Conservation (phyloP, 2,888 invertebrate genomes). For the Dasysyrphus tricinctus region DNA sequence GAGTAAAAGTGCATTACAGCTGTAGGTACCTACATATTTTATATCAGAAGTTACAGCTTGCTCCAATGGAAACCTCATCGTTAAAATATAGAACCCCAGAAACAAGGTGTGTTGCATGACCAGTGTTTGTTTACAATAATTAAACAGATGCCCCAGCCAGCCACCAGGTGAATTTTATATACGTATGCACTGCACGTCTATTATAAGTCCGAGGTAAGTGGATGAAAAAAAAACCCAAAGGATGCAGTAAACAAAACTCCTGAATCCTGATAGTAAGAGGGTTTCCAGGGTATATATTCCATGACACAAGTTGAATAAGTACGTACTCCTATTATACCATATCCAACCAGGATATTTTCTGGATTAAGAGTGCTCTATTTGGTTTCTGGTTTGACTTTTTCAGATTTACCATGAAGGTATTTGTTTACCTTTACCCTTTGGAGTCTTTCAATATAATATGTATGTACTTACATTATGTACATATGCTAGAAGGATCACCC, state of each 20-base stretch:
- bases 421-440: slow-evolving; percentile 6
- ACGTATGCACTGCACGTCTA: slow-evolving; percentile 21
- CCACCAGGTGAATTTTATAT: neutral
- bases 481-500: neutral
- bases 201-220: neutral
- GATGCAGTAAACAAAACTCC: neutral
- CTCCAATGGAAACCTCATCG: slow-evolving; percentile 51
- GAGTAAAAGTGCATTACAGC: slow-evolving; percentile 6
- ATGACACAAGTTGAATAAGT: slow-evolving; percentile 4
- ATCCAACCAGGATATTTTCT: slow-evolving; percentile 10
- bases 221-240: neutral
- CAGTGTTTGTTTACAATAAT: slow-evolving; percentile 66
- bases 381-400: slow-evolving; percentile 33
- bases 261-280: neutral
- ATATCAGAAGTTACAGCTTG: neutral
- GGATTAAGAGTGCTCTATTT: slow-evolving; percentile 38
- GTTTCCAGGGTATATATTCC: neutral
- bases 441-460: slow-evolving; percentile 6
- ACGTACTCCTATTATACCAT: neutral
- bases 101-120: slow-evolving; percentile 62
- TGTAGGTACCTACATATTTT: neutral
- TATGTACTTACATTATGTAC: too few relatives aligned
- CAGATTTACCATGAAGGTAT: slow-evolving; percentile 17
- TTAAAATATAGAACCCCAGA: slow-evolving; percentile 43
- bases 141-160: slow-evolving; percentile 51